Evolutionary conservation across 2,113 vertebrate species (phyloP).

Genomic region (Bubalus kerabau): DNA sequence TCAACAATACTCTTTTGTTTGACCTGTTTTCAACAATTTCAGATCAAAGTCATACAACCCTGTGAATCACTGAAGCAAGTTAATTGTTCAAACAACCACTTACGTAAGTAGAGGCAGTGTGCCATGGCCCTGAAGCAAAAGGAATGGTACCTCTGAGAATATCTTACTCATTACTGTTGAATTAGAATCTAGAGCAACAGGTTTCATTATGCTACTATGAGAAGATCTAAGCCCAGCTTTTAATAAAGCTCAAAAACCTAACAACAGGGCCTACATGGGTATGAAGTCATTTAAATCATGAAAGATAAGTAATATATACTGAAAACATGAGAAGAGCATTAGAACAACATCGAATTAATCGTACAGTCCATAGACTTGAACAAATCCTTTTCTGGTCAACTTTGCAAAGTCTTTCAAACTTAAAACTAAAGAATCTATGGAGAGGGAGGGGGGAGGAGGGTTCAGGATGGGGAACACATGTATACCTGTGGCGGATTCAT

Average conservation of each 20-base stretch:
- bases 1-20: not conserved
- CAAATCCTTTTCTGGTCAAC: not conserved
- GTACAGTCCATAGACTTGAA: not conserved
- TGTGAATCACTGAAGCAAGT: not conserved
- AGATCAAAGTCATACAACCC: conserved; percentile 23
- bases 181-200: conserved; percentile 31
- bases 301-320: not conserved
- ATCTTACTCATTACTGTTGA: not conserved
- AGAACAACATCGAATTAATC: not conserved
- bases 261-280: not conserved
- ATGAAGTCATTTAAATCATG: not conserved
- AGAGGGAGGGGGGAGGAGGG: no score
- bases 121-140: not conserved
- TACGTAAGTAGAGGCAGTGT: not conserved
- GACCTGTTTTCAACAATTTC: not conserved
- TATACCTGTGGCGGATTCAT: no score
- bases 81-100: conserved; percentile 44
- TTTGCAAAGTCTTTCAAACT: not conserved
- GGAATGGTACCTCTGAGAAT: not conserved
- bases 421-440: not conserved
- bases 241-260: not conserved
- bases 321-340: not conserved
- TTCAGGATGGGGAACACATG: no score
- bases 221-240: not conserved
- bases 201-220: not conserved